Evolutionary conservation across 2,113 vertebrate genomes (phyloP).

Genomic region (Proterorhinus semilunaris): DNA sequence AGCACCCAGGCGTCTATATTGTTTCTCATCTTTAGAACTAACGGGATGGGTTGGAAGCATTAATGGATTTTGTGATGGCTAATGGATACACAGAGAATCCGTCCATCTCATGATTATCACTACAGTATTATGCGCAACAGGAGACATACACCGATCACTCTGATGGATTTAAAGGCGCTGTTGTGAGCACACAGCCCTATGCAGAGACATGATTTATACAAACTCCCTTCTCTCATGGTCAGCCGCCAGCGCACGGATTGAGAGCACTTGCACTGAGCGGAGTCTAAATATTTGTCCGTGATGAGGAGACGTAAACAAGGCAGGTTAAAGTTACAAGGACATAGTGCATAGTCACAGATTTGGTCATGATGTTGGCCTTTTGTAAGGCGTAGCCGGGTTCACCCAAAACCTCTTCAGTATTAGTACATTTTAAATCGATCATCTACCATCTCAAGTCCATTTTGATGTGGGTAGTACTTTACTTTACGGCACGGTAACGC

Average conservation of each 20-base stretch:
- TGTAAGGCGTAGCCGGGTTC: neutral
- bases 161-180: constrained; percentile 29
- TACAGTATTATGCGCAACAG: constrained; percentile 14
- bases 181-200: neutral
- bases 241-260: constrained; percentile 14
- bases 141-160: constrained; percentile 2
- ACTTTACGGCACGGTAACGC: too few species aligned
- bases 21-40: constrained; percentile 20
- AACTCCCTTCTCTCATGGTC: neutral
- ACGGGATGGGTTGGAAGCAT: constrained; percentile 37
- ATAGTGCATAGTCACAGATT: neutral
- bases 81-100: constrained; percentile 44
- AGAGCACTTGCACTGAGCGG: constrained; percentile 4
- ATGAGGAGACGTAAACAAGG: too few species aligned
- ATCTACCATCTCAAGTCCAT: neutral
- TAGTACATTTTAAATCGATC: neutral
- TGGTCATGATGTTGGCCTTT: neutral
- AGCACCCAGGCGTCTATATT: constrained; percentile 22
- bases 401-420: neutral
- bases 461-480: too few species aligned
- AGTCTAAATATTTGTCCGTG: neutral
- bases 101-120: constrained; percentile 29
- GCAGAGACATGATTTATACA: constrained; percentile 39
- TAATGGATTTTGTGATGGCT: constrained; percentile 54
- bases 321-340: neutral